Base-by-base conservation (phyloP, 2,113 vertebrate genomes). In the Anoplopoma fimbria region DNA sequence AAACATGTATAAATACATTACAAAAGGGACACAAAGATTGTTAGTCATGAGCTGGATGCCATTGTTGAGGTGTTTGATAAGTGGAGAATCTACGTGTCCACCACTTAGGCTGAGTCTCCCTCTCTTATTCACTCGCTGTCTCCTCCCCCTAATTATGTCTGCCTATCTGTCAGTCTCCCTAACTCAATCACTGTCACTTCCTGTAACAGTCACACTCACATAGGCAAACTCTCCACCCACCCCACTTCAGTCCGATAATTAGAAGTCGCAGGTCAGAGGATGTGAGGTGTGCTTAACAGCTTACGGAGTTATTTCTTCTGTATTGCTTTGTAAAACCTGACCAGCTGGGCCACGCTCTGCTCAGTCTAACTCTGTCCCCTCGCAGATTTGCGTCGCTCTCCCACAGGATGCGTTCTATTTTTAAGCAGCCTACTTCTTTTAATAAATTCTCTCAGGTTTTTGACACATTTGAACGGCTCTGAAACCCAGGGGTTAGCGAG, bases 381-480 rank as follows among this genome's bases (percentile, higher is more conserved):
- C 75, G 33, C 82, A 57, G 90, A 87, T 92, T 86, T 75, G 89
- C 83, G 57, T 78, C 64, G 61, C 90, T 78, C 86, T 93, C 94
- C 93, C 88, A 77, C 40, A 79, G 91, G 93, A 94, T 68, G 78
- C 45, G 77, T 90, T 91, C 95, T 95, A 96, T 95, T 95, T 96
- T 93, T 95, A 94, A 83, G 77, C 93, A 95, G 93, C 95, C 95
- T 95, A 95, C 82, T 96, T 95, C 90, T 93, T 87, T 88, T 90
- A 93, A 94, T 94, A 93, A 91, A 91, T 84, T 83, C 84, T 91
- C 84, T 93, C 76, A 87, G 89, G 85, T 93, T 92, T 80, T 78
- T 93, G 91, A 92, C 63, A 84, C 88, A 90, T 77, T 87, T 65
- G 51, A 90, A 86, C 29, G 77, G 12, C 69, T 82, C 47, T 40